phyloP scores from a whole-genome alignment of 1,140 invertebrate species.

The Caerostris extrusa region DNA sequence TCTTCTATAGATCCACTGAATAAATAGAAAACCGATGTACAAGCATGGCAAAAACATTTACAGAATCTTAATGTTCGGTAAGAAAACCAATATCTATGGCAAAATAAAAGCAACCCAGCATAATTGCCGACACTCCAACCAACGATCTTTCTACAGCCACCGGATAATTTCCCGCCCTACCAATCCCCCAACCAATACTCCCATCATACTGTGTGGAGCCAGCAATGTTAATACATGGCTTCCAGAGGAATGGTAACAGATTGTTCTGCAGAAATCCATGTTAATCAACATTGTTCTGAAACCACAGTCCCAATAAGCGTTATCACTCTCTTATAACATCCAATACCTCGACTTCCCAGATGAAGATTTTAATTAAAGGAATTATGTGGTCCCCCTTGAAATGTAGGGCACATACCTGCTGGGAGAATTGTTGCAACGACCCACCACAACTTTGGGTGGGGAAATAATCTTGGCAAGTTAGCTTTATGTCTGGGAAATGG shows the following conservation, averaged over 20 bases:
- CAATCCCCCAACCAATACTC: not conserved
- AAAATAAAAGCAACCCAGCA: too few relatives aligned
- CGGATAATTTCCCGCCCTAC: not conserved
- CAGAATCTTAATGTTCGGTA: too few relatives aligned
- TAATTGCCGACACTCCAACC: not conserved
- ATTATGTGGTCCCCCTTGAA: not conserved
- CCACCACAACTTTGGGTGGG: too few relatives aligned
- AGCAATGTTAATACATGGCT: conserved; percentile 8
- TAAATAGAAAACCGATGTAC: too few relatives aligned
- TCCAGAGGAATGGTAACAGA: conserved; percentile 4
- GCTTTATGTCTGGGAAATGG: too few relatives aligned
- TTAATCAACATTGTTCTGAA: conserved; percentile 9
- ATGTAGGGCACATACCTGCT: not conserved
- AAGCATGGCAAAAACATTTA: too few relatives aligned
- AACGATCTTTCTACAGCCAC: too few relatives aligned
- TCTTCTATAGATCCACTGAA: too few relatives aligned
- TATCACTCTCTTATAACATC: not conserved
- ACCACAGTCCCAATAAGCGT: not conserved
- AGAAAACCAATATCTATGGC: too few relatives aligned
- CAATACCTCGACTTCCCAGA: not conserved
- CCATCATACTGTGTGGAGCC: not conserved
- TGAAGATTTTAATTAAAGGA: conserved; percentile 36
- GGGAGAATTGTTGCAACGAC: not conserved
- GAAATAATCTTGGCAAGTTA: too few relatives aligned
- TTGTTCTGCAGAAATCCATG: not conserved